These are phyloP conservation scores for Bujurquina vittata DNA, from an alignment of 2,113 vertebrate genomes.

Conservation along the genomic window DNA sequence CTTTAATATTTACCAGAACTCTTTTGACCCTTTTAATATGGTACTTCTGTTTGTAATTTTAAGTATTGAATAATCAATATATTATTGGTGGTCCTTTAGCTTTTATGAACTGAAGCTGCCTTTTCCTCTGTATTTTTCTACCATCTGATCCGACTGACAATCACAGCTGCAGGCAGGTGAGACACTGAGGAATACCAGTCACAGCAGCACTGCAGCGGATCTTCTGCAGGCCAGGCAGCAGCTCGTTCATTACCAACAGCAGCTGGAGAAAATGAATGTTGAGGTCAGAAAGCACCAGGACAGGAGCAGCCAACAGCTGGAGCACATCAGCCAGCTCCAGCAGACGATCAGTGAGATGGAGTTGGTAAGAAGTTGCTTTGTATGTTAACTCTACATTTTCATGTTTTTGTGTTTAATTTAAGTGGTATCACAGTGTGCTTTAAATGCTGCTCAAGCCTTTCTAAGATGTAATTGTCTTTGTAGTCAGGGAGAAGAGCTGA, in stretches of 20 bases:
- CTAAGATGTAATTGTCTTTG: conserved; percentile 15
- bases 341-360: conserved; percentile 79
- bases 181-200: conserved; percentile 90
- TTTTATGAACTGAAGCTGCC: background rate
- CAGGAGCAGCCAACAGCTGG: conserved; percentile 79
- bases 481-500: conserved; percentile 77
- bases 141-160: conserved; percentile 46
- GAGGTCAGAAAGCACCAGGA: conserved; percentile 80
- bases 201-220: conserved; percentile 91
- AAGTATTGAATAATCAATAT: background rate
- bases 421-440: background rate
- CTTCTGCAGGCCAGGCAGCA: conserved; percentile 92
- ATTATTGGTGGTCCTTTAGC: background rate
- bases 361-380: conserved; percentile 75
- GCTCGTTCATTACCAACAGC: conserved; percentile 87
- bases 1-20: background rate
- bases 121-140: background rate
- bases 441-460: background rate
- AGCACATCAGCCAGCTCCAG: conserved; percentile 81
- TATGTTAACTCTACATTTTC: background rate
- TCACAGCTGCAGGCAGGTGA: conserved; percentile 93
- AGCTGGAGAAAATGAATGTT: conserved; percentile 85
- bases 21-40: background rate
- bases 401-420: background rate
- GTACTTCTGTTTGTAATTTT: background rate